Base-by-base conservation (phyloP, 2,797 vertebrate genomes). In the Argentina silus region DNA sequence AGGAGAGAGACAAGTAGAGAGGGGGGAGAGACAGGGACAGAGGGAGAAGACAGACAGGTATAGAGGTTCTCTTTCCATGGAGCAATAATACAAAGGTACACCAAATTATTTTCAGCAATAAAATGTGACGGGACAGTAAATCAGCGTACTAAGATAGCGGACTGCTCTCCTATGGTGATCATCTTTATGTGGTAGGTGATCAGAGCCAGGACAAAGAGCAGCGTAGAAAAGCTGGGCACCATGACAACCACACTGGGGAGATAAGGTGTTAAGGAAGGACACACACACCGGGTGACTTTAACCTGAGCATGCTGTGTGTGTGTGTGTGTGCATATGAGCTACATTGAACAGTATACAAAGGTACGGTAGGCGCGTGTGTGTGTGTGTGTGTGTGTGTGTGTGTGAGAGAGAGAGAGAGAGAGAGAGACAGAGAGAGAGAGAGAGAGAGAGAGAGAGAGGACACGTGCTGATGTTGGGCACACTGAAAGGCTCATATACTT, bases 371-470 rank as follows among this genome's bases (percentile, higher is more conserved):
- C 23, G 47, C 36, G 60, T 36, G 60, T 42, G 60, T 21, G 63
- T 10, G n/a, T 17, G 62, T 15, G 44, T 62, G 60, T 36, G 60
- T 42, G 60, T 21, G 63, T 10, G n/a, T 17, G 62, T 15, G 44
- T 17, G 55, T 11, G 53, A 36, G 44, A 36, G 72, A 44, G 65
- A 21, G 56, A 19, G 27, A 0, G 14, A 55, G 51, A 42, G 50
- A 51, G 47, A 43, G 36, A 44, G 5, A 70, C 17, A 48, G 69
- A 10, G 63, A 65, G 42, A 65, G 14, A 45, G 12, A 65, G 63
- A 65, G 43, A 23, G 27, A 23, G 19, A 23, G 60, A 62, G 60
- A 23, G 19, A 36, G 60, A 62, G 19, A 7, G 47, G n/a, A 21
- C 45, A 27, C 11, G 63, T 65, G 43, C 15, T 57, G 9, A n/a